These are phyloP conservation scores for Tricholaema leucomelas DNA, from an alignment of 2,113 vertebrate genomes.

Conservation along the genomic window DNA sequence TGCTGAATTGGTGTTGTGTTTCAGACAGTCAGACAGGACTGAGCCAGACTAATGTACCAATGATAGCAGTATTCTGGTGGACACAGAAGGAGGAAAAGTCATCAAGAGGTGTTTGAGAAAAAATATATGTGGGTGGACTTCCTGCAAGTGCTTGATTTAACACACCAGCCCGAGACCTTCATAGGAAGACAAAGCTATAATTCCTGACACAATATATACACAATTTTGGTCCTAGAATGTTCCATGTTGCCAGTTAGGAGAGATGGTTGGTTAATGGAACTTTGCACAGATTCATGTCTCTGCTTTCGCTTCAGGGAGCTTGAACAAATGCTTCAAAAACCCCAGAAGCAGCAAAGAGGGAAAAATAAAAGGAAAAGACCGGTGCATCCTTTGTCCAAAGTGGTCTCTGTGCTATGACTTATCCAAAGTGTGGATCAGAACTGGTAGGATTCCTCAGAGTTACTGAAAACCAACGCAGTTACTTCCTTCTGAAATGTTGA, in stretches of 20 bases:
- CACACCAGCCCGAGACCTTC: background rate
- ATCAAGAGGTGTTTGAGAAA: background rate
- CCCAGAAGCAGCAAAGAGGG: background rate
- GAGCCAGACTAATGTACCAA: background rate
- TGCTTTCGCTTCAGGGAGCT: background rate
- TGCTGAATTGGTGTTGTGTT: conserved; percentile 14
- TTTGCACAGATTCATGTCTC: background rate
- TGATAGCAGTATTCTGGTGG: background rate
- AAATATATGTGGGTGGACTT: background rate
- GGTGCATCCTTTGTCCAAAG: conserved; percentile 36
- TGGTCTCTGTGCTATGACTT: conserved; percentile 19
- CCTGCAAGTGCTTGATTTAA: background rate
- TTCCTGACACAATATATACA: background rate
- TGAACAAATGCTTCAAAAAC: conserved; percentile 30
- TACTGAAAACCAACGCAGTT: conserved; percentile 42
- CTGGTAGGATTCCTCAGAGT: conserved; percentile 35
- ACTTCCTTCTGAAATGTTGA: conserved; percentile 58
- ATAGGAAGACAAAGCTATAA: background rate
- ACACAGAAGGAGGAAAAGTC: background rate
- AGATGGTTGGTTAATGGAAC: conserved; percentile 19
- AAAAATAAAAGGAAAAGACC: conserved; percentile 41
- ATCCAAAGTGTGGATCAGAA: conserved; percentile 47
- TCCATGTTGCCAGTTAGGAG: background rate
- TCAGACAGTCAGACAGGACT: conserved; percentile 5
- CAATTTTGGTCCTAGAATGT: background rate